Evolutionary conservation across 2,888 invertebrate genomes (phyloP), one percentile per base, ranked within the genome.

Genomic region (Yponomeuta cagnagella): DNA sequence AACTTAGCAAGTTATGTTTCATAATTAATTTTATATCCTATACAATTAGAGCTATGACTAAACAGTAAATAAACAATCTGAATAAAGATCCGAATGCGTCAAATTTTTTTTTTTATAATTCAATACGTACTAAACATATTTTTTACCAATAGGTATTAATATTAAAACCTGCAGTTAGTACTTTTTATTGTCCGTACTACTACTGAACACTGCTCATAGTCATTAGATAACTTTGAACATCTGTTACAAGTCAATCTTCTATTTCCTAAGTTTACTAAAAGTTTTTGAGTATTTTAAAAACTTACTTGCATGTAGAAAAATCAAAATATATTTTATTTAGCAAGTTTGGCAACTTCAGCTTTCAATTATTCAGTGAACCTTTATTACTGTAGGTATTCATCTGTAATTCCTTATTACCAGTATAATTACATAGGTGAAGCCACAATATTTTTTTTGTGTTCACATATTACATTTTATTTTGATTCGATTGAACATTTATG

Each of bases 111-210:
- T 12, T 15, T 2, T 1, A 15, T 33, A 33, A 33, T 33, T 33
- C 5, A 33, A 33, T 15, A 58, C 15, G 67, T 10, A 33, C 31
- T 43, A 37, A 37, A 67, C 12, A 37, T 67, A 1, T 37, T 15
- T n/a, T 67, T 37, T 37, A 43, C 37, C 33, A 67, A 68, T 48
- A 67, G 68, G 52, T 68, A 68, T 58, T 58, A 52, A 65, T 52
- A 10, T 3, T 66, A 31, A 70, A 70, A 33, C 52, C 43, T 67
- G 67, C 63, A 67, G 74, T 68, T 72, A 67, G 74, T 68, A 73
- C 72, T 71, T 71, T 75, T 80, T 79, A 79, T 80, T 79, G 79
- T 80, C 79, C 73, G 77, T 70, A 73, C 81, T 80, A 83, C 80
- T 74, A 82, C 82, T 81, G 82, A 78, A 73, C 71, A 73, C 76